Evolutionary conservation across 2,797 vertebrate genomes (phyloP).

Genomic region (Ibycter americanus): DNA sequence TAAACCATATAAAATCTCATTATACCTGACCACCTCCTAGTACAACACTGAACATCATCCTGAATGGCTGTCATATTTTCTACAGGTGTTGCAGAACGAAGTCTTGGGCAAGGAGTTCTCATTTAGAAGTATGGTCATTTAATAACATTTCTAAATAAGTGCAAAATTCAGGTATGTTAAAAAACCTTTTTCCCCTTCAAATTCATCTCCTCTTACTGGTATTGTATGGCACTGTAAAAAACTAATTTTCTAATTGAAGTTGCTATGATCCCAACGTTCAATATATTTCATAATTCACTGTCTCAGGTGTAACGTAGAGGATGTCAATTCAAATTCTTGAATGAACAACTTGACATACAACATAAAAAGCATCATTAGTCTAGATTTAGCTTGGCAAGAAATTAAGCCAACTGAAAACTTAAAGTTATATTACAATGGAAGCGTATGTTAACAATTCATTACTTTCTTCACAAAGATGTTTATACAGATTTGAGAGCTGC

Average conservation of each 20-base stretch:
- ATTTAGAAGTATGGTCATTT: neutral
- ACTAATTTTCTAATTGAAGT: neutral
- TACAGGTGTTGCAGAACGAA: neutral
- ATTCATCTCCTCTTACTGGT: neutral
- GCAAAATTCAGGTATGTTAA: neutral
- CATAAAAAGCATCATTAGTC: neutral
- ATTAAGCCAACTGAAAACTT: neutral
- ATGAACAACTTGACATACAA: neutral
- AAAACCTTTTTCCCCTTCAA: neutral
- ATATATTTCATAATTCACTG: neutral
- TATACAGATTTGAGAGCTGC: neutral
- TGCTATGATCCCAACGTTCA: neutral
- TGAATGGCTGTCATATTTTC: neutral
- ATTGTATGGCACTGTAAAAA: neutral
- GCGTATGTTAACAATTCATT: neutral
- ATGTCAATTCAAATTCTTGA: neutral
- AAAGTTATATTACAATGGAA: neutral
- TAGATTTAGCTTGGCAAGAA: neutral
- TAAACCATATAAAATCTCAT: neutral
- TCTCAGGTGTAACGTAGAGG: neutral
- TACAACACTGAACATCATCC: neutral
- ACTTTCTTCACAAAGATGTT: neutral
- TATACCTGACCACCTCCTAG: neutral
- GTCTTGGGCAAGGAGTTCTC: neutral
- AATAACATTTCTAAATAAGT: neutral